Evolutionary conservation across 1,140 invertebrate genomes (phyloP).

Genomic region (Idris sp.): DNA sequence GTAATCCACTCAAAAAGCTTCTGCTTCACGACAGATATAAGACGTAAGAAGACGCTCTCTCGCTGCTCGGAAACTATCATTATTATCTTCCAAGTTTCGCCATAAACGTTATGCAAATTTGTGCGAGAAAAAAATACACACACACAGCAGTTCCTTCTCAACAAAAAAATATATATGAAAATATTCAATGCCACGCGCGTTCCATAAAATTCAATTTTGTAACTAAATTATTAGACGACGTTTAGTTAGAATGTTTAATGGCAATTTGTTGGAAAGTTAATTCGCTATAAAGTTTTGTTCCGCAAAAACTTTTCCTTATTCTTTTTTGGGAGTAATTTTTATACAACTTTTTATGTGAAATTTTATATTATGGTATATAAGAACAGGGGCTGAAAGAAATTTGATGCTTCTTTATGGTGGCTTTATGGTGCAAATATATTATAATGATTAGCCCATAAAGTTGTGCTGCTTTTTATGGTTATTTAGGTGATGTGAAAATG

Average conservation of each 20-base stretch:
- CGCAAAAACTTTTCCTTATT: not conserved
- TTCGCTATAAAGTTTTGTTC: too few relatives aligned
- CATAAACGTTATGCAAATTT: conserved; percentile 62
- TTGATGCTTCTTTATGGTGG: conserved; percentile 17
- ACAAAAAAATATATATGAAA: conserved; percentile 8
- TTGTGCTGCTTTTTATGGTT: conserved; percentile 25
- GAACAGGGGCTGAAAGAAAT: too few relatives aligned
- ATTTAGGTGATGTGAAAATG: conserved; percentile 31
- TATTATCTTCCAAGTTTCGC: conserved; percentile 60
- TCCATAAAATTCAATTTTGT: conserved; percentile 49
- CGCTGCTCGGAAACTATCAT: conserved; percentile 52
- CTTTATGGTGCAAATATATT: conserved; percentile 53
- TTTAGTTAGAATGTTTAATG: too few relatives aligned
- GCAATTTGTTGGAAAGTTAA: too few relatives aligned
- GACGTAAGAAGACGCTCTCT: conserved; percentile 52
- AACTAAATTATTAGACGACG: conserved; percentile 1
- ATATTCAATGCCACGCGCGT: conserved; percentile 33
- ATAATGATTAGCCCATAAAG: conserved; percentile 47
- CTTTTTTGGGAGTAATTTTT: not conserved
- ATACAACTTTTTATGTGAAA: not conserved
- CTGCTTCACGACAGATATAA: conserved; percentile 61
- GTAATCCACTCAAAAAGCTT: conserved; percentile 65
- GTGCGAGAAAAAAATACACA: conserved; percentile 3
- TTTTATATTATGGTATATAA: too few relatives aligned
- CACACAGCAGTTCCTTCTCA: too few relatives aligned